A percentile compares a stretch with the other conserved stretches of the same genome.
Conservation (phyloP, 2,797 vertebrate species). For the Phoebastria nigripes region DNA sequence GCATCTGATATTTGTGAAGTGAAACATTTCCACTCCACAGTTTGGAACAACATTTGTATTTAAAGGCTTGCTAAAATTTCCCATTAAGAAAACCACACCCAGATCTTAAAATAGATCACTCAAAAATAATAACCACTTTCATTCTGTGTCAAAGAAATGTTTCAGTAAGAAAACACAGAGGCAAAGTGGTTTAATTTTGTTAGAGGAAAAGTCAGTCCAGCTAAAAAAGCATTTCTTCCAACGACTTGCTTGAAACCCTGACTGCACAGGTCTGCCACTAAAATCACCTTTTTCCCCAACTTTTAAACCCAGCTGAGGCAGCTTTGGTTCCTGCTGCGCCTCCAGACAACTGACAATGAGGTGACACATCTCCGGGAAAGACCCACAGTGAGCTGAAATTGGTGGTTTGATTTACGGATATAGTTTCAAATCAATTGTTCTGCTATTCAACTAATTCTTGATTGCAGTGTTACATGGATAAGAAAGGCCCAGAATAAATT, state of each 20-base stretch:
- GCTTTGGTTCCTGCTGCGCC: background rate
- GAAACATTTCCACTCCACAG: background rate
- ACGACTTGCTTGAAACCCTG: background rate
- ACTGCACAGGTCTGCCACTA: background rate
- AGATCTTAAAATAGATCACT: background rate
- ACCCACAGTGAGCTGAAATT: background rate
- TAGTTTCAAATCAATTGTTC: constrained; percentile 33
- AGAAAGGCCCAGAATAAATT: background rate
- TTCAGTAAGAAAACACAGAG: background rate
- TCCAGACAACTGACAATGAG: background rate
- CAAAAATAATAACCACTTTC: background rate
- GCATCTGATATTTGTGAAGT: background rate
- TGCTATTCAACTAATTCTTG: constrained; percentile 15
- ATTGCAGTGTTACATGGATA: background rate
- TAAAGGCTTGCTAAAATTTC: background rate
- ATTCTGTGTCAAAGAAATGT: background rate
- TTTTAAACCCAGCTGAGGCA: background rate
- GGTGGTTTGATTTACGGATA: background rate
- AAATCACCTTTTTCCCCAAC: background rate
- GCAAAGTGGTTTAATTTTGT: background rate
- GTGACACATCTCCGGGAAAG: background rate
- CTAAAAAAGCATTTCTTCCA: background rate
- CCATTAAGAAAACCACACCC: background rate
- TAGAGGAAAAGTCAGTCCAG: background rate
- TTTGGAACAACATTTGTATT: background rate